Evolutionary conservation across 2,797 vertebrate genomes (phyloP), one percentile per base, ranked within the genome.

Genomic region (Bucorvus abyssinicus): DNA sequence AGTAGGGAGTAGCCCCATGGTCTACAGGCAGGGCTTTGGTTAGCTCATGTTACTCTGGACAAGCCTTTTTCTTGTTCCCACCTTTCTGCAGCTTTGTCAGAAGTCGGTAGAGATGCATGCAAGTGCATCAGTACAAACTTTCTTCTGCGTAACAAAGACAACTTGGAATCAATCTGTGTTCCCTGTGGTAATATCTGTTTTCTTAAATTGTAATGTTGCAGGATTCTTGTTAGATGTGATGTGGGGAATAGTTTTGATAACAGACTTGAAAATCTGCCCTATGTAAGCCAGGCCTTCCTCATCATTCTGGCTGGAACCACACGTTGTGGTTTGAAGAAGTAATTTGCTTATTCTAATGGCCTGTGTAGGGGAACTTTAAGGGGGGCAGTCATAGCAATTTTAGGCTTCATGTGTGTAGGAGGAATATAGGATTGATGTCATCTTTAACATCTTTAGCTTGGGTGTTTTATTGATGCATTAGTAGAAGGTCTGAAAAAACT

Each of bases 281-380:
- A 3, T 75, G 5, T 36, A 93, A 89, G 15, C 84, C 76, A 55
- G 59, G 24, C 64, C 57, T 91, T 83, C 69, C 61, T 32, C n/a
- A 5, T 75, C 84, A 69, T 79, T 90, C 88, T 89, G 86, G 73
- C 56, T 87, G 47, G 56, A 92, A 57, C 61, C 0, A 0, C 70
- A 80, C 69, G 47, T 68, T 85, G 47, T 83, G 64, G 68, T 82
- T 87, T 75, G 85, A 83, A 85, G 63, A 95, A 94, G 40, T 82
- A 82, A 95, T 94, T 82, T 88, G 36, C 38, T 93, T 92, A 90
- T 82, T 95, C 91, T 73, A 90, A 78, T 42, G 75, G 30, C 63
- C 36, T 32, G 75, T 95, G 91, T 93, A 94, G 92, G 56, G 55
- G 82, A 90, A 75, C 55, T 95, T 90, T 91, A 90, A 91, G 69